These are phyloP conservation scores for Thelaira solivaga DNA, from an alignment of 2,888 invertebrate species.

Conservation along the genomic window DNA sequence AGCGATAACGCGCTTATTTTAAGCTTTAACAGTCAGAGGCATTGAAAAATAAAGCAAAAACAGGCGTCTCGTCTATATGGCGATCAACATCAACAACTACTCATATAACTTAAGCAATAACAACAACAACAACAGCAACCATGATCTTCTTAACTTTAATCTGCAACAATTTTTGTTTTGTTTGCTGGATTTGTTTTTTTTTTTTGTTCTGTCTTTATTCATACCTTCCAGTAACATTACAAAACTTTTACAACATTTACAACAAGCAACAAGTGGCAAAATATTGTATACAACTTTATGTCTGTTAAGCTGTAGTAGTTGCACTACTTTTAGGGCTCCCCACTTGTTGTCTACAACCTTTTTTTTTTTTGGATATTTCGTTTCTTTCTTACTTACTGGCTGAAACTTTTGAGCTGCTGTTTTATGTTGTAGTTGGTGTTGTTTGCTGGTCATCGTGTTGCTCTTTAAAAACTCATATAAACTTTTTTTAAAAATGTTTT, in stretches of 20 bases:
- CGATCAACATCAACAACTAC: conserved; percentile 62
- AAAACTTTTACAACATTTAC: conserved; percentile 58
- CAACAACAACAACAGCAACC: conserved; percentile 13
- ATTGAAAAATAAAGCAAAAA: conserved; percentile 5
- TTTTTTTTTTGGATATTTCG: not conserved
- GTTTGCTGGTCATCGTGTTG: conserved; percentile 16
- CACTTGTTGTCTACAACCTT: conserved; percentile 49
- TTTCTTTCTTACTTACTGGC: conserved; percentile 8
- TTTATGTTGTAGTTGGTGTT: conserved; percentile 25
- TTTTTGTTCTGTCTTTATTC: conserved; percentile 17
- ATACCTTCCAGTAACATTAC: conserved; percentile 47
- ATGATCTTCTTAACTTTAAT: conserved; percentile 59
- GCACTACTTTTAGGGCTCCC: conserved; percentile 74
- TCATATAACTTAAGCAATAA: conserved; percentile 25
- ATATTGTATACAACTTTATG: conserved; percentile 53
- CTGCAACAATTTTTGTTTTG: conserved; percentile 21
- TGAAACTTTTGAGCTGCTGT: conserved; percentile 36
- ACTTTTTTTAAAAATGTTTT: conserved; percentile 46
- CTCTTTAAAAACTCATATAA: conserved; percentile 29
- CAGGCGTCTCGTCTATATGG: conserved; percentile 57
- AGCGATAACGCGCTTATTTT: conserved; percentile 72
- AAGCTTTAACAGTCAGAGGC: conserved; percentile 52
- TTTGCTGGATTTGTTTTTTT: conserved; percentile 1
- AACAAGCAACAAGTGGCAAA: conserved; percentile 59
- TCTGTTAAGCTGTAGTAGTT: conserved; percentile 64